Base-by-base conservation (phyloP, 2,888 invertebrate genomes). In the Nomada goodeniana region DNA sequence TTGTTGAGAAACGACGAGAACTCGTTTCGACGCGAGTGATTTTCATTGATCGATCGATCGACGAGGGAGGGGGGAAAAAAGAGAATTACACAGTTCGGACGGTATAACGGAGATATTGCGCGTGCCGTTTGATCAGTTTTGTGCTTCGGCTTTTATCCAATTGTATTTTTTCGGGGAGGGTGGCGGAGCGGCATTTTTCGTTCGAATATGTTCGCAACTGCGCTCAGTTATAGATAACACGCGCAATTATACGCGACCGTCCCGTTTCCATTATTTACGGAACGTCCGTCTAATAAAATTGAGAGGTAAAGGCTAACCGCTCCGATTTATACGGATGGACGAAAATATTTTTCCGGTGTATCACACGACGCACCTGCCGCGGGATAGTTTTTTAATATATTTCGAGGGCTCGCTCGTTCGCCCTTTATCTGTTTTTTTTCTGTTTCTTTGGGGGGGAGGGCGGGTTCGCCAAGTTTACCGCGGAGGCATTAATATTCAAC, bases 251-350 rank as follows among this genome's bases (percentile, higher is more conserved):
- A 75, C 68, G 70, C 75, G 75, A 55, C 44, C 53, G 69, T 18
- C 55, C 73, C 63, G 80, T 71, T 84, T 87, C 83, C 87, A 87
- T 85, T 85, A 87, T 86, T 87, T 85, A 81, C 78, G 76, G 82
- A 75, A 87, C 79, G 82, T 74, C 71, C 69, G 82, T 79, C 86
- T 79, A 87, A 85, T 79, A 47, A 85, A 75, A 76, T 74, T 63
- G 76, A 60, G 47, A 47, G 36, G 69, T 26, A 79, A 73, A 73
- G 72, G 57, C 69, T 80, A 71, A 80, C 80, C 76, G 67, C 67
- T 47, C 44, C 81, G 68, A 81, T 81, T 81, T 81, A 81, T 73
- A 81, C 73, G 81, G 82, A 81, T 36, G 82, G 82, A 55, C 81
- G 81, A 74, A 81, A 80, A 82, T 74, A 82, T 74, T 82, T 81